Conservation (phyloP, 2,888 invertebrate genomes). For the Oligia latruncula region DNA sequence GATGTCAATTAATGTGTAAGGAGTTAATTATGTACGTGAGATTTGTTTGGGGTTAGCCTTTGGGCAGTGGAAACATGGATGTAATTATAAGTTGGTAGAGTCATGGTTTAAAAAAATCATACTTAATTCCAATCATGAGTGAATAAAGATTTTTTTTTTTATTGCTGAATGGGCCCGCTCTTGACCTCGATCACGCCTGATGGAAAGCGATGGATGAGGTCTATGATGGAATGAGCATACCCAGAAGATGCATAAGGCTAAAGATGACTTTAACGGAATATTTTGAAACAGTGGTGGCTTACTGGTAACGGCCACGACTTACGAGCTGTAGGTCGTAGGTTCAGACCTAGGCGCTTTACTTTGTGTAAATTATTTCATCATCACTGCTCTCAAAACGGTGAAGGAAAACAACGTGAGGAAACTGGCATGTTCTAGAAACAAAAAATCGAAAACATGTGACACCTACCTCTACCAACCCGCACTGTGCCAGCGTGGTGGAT, state of each 20-base stretch:
- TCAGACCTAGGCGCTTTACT: neutral
- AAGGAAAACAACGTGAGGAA: neutral
- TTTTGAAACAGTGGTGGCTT: neutral
- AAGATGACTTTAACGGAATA: too few species aligned
- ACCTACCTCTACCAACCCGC: neutral
- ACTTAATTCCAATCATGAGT: neutral
- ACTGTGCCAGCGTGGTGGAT: neutral
- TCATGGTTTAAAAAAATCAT: neutral
- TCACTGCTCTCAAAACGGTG: neutral
- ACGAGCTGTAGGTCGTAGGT: neutral
- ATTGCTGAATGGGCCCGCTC: too few species aligned
- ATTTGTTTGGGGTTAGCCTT: slow-evolving; percentile 17
- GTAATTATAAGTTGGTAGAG: neutral
- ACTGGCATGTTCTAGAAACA: neutral
- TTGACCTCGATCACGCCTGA: too few species aligned
- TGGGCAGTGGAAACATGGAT: neutral
- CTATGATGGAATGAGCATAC: too few species aligned
- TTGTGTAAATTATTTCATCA: neutral
- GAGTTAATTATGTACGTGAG: slow-evolving; percentile 51
- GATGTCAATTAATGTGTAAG: slow-evolving; percentile 60
- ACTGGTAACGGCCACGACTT: neutral
- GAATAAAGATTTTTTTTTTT: neutral
- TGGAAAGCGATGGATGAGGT: too few species aligned
- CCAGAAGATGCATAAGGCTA: too few species aligned
- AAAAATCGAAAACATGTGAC: neutral